Percentiles rank a stretch among this genome's conserved stretches.
Conservation (phyloP, 2,888 invertebrate species). For the Clepsis dumicolana region DNA sequence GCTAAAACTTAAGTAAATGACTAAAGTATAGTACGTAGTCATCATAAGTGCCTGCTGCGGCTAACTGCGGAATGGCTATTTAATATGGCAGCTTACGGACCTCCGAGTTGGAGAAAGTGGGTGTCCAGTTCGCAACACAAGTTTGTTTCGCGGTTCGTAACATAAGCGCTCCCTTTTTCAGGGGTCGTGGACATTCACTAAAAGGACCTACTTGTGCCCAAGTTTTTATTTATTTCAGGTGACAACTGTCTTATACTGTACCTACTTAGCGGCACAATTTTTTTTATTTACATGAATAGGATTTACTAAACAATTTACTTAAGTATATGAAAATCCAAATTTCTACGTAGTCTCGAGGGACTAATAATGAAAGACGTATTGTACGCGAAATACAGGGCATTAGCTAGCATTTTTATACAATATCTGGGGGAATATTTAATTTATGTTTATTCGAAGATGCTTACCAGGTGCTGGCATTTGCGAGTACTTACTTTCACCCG, state of each 20-base stretch:
- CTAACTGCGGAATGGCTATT: constrained; percentile 57
- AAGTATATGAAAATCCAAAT: neutral
- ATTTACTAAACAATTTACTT: neutral
- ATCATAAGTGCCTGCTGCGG: constrained; percentile 33
- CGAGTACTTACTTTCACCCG: neutral
- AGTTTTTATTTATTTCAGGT: neutral
- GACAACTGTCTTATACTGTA: too few species aligned
- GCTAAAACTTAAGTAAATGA: constrained; percentile 52
- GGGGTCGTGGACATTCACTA: constrained; percentile 39
- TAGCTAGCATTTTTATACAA: neutral
- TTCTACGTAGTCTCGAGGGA: neutral
- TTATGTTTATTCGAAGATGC: constrained; percentile 18
- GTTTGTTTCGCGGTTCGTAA: constrained; percentile 50
- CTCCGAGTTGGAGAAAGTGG: constrained; percentile 54
- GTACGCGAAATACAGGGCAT: neutral
- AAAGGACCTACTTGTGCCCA: neutral
- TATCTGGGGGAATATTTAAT: neutral
- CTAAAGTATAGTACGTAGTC: constrained; percentile 18
- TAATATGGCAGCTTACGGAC: constrained; percentile 59
- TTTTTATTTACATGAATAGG: neutral
- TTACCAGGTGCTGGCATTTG: constrained; percentile 9
- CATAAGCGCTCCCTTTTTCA: constrained; percentile 45
- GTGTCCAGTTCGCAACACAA: constrained; percentile 55
- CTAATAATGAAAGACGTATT: neutral
- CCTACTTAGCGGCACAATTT: too few species aligned